A percentile compares a stretch with the other conserved stretches of the same genome.
Conservation (phyloP, 2,888 invertebrate genomes). For the Nemurella pictetii region DNA sequence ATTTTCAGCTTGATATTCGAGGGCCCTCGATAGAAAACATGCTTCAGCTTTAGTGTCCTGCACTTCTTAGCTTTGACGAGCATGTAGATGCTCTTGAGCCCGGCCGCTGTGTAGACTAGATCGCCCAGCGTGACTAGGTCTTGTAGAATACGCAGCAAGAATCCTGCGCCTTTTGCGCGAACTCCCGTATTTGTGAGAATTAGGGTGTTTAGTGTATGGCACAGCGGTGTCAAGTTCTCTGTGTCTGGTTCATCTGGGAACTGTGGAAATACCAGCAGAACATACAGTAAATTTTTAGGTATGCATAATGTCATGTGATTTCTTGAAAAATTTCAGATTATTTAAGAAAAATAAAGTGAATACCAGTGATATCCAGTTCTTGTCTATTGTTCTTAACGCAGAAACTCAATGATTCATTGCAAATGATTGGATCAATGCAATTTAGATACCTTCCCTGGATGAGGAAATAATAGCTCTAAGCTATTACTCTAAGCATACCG, state of each 20-base stretch:
- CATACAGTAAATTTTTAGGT: too few relatives aligned
- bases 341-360: too few relatives aligned
- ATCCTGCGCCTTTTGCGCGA: slow-evolving; percentile 33
- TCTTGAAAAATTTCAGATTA: too few relatives aligned
- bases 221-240: slow-evolving; percentile 32
- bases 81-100: slow-evolving; percentile 33
- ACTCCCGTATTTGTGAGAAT: slow-evolving; percentile 35
- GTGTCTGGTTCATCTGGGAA: background rate
- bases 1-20: slow-evolving; percentile 37
- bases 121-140: slow-evolving; percentile 37
- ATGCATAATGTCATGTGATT: too few relatives aligned
- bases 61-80: slow-evolving; percentile 8
- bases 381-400: too few relatives aligned
- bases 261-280: background rate
- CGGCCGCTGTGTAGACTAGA: slow-evolving; percentile 35
- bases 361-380: too few relatives aligned
- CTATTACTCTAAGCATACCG: too few relatives aligned
- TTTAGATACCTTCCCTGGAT: too few relatives aligned
- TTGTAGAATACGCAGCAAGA: slow-evolving; percentile 32
- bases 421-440: too few relatives aligned
- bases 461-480: too few relatives aligned
- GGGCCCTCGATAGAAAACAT: slow-evolving; percentile 36
- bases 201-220: slow-evolving; percentile 35
- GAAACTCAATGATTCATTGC: too few relatives aligned
- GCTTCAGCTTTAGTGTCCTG: background rate